phyloP scores from a whole-genome alignment of 2,888 invertebrate species.

The Zaprionus obscuricornis region DNA sequence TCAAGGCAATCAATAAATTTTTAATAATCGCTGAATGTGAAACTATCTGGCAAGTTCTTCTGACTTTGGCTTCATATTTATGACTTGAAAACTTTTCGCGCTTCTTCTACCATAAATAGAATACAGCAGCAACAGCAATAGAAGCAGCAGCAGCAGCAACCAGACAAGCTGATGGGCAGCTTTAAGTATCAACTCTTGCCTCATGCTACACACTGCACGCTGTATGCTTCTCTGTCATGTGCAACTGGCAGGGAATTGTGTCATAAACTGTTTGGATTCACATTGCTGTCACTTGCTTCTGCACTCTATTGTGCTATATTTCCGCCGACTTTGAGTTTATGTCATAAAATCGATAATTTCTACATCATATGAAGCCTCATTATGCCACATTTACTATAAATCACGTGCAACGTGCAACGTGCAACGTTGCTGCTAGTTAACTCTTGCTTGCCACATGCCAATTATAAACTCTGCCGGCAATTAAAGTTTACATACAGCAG shows the following conservation, averaged over 20 bases:
- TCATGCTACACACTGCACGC: no score
- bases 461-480: slow-evolving; percentile 17
- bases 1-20: slow-evolving; percentile 73
- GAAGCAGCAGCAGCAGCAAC: no score
- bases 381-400: slow-evolving; percentile 59
- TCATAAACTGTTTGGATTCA: slow-evolving; percentile 52
- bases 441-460: slow-evolving; percentile 18
- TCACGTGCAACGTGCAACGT: slow-evolving; percentile 37
- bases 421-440: slow-evolving; percentile 38
- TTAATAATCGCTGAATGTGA: slow-evolving; percentile 73
- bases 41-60: slow-evolving; percentile 66
- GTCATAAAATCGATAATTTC: slow-evolving; percentile 69
- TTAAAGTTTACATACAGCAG: slow-evolving; percentile 34
- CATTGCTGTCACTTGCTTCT: slow-evolving; percentile 41
- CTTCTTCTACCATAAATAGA: slow-evolving; percentile 34
- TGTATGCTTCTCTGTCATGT: slow-evolving; percentile 13
- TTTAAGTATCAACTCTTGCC: slow-evolving; percentile 47
- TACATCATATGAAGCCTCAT: slow-evolving; percentile 65
- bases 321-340: slow-evolving; percentile 14
- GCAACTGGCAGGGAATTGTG: slow-evolving; percentile 51
- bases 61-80: slow-evolving; percentile 60
- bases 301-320: slow-evolving; percentile 37
- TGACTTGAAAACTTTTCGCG: slow-evolving; percentile 59
- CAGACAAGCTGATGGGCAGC: slow-evolving; percentile 23
- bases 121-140: neutral